Conservation (phyloP, 2,797 vertebrate genomes). For the Takifugu rubripes region DNA sequence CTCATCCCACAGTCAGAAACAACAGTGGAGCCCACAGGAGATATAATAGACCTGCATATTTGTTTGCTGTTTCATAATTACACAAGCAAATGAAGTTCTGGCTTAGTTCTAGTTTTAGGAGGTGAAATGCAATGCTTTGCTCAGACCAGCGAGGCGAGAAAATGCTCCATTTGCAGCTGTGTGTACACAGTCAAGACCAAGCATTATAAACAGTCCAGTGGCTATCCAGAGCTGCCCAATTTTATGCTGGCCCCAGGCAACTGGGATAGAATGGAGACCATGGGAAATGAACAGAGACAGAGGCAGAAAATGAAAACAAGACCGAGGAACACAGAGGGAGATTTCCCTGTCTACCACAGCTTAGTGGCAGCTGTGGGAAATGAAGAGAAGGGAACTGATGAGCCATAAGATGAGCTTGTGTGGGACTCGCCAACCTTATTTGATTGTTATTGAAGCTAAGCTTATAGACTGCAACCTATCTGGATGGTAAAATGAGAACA, state of each 20-base stretch:
- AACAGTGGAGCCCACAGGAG: too few species aligned
- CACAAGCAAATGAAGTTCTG: neutral
- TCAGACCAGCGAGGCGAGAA: conserved; percentile 25
- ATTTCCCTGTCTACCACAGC: conserved; percentile 32
- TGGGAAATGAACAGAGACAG: conserved; percentile 52
- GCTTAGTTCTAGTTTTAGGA: conserved; percentile 1
- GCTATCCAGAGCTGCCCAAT: conserved; percentile 37
- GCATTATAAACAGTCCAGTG: conserved; percentile 52
- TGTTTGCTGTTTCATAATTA: neutral
- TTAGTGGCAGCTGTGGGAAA: conserved; percentile 45
- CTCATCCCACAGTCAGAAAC: too few species aligned
- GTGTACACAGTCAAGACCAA: conserved; percentile 35
- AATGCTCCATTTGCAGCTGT: conserved; percentile 13
- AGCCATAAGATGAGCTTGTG: conserved; percentile 38
- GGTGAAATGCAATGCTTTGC: conserved; percentile 4
- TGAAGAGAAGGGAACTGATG: conserved; percentile 40
- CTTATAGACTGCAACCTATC: neutral
- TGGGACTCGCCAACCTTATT: conserved; percentile 30
- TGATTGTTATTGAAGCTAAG: conserved; percentile 34
- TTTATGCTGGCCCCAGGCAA: conserved; percentile 35
- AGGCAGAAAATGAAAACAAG: conserved; percentile 44
- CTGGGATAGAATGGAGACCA: conserved; percentile 29
- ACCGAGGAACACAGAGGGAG: conserved; percentile 31
- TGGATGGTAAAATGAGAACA: conserved; percentile 14
- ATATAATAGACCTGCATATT: neutral